These are phyloP conservation scores for Brachionus koreanus DNA, from an alignment of 1,140 invertebrate species.

Conservation along the genomic window DNA sequence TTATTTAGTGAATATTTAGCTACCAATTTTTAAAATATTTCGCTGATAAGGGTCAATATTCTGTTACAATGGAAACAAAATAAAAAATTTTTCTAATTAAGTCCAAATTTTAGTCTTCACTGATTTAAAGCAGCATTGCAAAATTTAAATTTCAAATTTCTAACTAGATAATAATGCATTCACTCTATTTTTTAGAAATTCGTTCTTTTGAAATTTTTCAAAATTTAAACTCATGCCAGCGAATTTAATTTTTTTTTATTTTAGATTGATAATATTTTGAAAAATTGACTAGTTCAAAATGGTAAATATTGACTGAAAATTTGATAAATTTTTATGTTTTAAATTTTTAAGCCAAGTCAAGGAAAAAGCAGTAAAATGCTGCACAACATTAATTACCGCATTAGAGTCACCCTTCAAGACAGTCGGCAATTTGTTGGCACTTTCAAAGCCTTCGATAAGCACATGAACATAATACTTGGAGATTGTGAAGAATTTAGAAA, in stretches of 20 bases:
- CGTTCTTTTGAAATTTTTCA: not conserved
- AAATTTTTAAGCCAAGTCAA: slow-evolving; percentile 60
- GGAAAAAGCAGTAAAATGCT: slow-evolving; percentile 99
- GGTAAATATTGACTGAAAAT: not conserved
- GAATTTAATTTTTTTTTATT: not conserved
- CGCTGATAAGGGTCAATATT: not conserved
- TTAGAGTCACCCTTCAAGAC: slow-evolving; percentile 93
- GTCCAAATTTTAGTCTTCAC: not conserved
- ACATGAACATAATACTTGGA: slow-evolving; percentile 94
- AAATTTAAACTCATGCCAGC: not conserved
- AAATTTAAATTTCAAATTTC: not conserved
- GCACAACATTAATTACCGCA: slow-evolving; percentile 93
- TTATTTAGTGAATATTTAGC: not conserved
- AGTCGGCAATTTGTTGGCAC: slow-evolving; percentile 84
- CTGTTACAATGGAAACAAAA: not conserved
- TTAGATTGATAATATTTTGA: slow-evolving; percentile 4
- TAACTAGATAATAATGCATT: not conserved
- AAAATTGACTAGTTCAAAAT: not conserved
- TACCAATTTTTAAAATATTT: not conserved
- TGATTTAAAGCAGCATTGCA: not conserved
- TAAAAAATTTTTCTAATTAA: not conserved
- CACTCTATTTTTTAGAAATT: not conserved
- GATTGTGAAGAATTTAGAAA: slow-evolving; percentile 90
- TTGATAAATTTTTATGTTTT: not conserved
- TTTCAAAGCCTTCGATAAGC: slow-evolving; percentile 75